phyloP scores from a whole-genome alignment of 2,113 vertebrate species.

The Larimichthys crocea region DNA sequence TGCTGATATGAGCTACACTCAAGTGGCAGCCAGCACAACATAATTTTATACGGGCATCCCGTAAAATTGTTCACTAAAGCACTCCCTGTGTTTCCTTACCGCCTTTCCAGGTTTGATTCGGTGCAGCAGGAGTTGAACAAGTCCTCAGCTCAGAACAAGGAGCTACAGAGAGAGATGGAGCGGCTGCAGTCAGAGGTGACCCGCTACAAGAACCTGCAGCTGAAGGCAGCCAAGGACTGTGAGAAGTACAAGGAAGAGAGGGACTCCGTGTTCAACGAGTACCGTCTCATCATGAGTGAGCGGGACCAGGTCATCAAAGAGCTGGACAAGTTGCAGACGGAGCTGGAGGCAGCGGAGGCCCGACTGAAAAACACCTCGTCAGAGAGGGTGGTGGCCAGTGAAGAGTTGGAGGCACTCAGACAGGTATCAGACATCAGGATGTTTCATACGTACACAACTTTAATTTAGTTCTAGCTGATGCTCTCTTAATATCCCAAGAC shows the following conservation, averaged over 20 bases:
- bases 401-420: slow-evolving; percentile 95
- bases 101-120: slow-evolving; percentile 88
- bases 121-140: slow-evolving; percentile 95
- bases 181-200: slow-evolving; percentile 96
- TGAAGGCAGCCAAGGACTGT: slow-evolving; percentile 92
- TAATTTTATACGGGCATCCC: not conserved
- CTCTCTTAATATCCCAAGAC: not conserved
- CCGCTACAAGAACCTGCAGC: slow-evolving; percentile 93
- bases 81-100: not conserved
- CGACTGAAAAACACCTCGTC: slow-evolving; percentile 96
- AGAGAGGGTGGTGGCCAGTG: slow-evolving; percentile 94
- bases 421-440: slow-evolving; percentile 84
- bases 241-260: slow-evolving; percentile 98
- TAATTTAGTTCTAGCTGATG: not conserved
- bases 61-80: not conserved
- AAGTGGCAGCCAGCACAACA: not conserved
- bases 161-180: slow-evolving; percentile 97
- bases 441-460: not conserved
- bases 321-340: slow-evolving; percentile 96
- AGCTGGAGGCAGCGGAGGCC: slow-evolving; percentile 94
- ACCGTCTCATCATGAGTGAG: slow-evolving; percentile 98
- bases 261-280: slow-evolving; percentile 97
- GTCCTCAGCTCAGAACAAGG: slow-evolving; percentile 94
- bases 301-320: slow-evolving; percentile 99
- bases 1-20: slow-evolving; percentile 7